Base-by-base conservation (phyloP, 2,113 vertebrate species). In the Cettia cetti region DNA sequence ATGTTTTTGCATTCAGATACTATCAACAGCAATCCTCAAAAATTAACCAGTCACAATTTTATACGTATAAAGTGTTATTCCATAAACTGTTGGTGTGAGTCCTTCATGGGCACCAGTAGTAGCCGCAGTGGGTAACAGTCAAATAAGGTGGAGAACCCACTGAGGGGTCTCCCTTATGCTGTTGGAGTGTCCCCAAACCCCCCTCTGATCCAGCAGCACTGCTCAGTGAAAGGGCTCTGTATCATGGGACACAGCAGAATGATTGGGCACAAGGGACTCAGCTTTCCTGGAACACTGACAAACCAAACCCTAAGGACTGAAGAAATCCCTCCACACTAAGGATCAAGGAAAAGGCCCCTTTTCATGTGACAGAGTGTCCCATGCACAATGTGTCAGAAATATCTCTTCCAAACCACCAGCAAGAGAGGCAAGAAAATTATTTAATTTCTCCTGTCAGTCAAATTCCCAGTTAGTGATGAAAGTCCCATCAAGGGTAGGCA, bases 191-290 rank as follows among this genome's bases (percentile, higher is more conserved):
- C 21, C 61, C 37, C 9, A 8, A 68, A 52, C 5, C 14, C 11
- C 11, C 0, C 71, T 52, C 11, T 59, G 72, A 27, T 13, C 13
- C 63, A 77, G 45, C 37, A 60, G 53, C 37, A 23, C 23, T 18
- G 53, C 31, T 13, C 53, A 37, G 45, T 26, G 63, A 33, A 44
- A 52, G 63, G 37, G 23, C 31, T 59, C 17, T 20, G n/a, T n/a
- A 27, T 45, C 19, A 15, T 0, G 7, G 44, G 14, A 42, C 37
- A 37, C 53, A 68, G 10, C 18, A 37, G 33, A 31, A 50, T 33
- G 71, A 9, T 2, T 0, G 0, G 27, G 27, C 8, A 22, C 71
- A 37, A 44, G 53, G 44, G 33, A 35, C 45, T 44, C 4, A 0
- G 27, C 54, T 69, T 37, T 33, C 63, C 39, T 33, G 53, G 37